These are phyloP conservation scores for Brachionus plicatilis DNA, from an alignment of 1,140 invertebrate species.

Conservation along the genomic window DNA sequence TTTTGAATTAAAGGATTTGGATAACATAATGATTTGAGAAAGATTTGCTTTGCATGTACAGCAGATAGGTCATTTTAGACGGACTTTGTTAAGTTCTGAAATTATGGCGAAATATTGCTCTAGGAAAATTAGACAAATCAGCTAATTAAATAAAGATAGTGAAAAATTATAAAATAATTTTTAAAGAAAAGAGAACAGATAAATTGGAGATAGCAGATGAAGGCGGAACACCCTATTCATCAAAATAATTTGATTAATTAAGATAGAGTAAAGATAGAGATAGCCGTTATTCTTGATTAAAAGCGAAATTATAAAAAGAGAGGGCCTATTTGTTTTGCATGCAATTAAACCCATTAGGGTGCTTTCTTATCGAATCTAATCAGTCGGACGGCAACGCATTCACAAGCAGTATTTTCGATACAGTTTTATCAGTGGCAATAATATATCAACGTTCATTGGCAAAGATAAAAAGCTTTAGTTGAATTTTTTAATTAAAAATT, in stretches of 20 bases:
- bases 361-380: not conserved
- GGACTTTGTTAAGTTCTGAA: not conserved
- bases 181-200: not conserved
- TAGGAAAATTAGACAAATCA: not conserved
- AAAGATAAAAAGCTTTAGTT: not conserved
- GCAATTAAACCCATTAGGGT: not conserved
- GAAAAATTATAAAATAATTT: not conserved
- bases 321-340: not conserved
- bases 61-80: not conserved
- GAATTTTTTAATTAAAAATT: not conserved
- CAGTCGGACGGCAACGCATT: not conserved
- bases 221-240: not conserved
- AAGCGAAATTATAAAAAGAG: not conserved
- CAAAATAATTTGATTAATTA: not conserved
- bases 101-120: not conserved
- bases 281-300: not conserved
- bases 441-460: not conserved
- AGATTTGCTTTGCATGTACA: not conserved
- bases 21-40: not conserved
- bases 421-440: not conserved
- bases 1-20: not conserved
- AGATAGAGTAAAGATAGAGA: not conserved
- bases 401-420: not conserved
- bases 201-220: not conserved
- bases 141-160: not conserved